These are phyloP conservation scores for Oncorhynchus mykiss DNA, from an alignment of 2,113 vertebrate genomes.

Conservation along the genomic window DNA sequence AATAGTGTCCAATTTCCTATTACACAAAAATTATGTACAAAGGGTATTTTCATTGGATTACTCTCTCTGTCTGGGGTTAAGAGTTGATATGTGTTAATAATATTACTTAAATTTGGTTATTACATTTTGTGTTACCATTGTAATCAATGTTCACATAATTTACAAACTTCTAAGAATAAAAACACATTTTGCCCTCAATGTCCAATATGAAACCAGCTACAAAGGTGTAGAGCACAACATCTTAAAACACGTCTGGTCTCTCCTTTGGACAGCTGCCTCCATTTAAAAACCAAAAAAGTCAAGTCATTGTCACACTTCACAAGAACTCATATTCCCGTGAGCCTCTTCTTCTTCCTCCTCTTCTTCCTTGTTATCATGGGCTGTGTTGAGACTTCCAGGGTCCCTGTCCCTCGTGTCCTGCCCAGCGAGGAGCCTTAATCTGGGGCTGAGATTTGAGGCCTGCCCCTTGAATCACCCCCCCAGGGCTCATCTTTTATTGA, in stretches of 20 bases:
- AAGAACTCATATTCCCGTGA: not conserved
- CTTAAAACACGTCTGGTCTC: no score
- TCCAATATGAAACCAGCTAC: not conserved
- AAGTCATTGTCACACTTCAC: not conserved
- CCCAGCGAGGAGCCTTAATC: not conserved
- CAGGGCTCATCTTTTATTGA: slow-evolving; percentile 6
- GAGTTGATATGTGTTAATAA: not conserved
- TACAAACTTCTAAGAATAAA: not conserved
- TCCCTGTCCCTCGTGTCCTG: no score
- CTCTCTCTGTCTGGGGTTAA: not conserved
- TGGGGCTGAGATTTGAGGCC: slow-evolving; percentile 14
- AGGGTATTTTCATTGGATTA: not conserved
- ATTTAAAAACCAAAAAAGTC: not conserved
- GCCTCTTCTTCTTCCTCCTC: not conserved
- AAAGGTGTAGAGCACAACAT: not conserved
- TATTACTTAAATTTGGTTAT: not conserved
- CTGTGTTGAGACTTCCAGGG: not conserved
- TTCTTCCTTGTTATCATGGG: not conserved
- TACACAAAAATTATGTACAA: not conserved
- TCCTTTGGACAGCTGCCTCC: not conserved
- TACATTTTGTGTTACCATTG: not conserved
- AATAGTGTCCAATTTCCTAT: slow-evolving; percentile 45
- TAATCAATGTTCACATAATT: not conserved
- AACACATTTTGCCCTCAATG: no score
- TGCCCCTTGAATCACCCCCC: not conserved